Percentiles rank a stretch among this genome's conserved stretches.
Evolutionary conservation across 2,888 invertebrate genomes (phyloP).

Genomic region (Leptopterna dolabrata): DNA sequence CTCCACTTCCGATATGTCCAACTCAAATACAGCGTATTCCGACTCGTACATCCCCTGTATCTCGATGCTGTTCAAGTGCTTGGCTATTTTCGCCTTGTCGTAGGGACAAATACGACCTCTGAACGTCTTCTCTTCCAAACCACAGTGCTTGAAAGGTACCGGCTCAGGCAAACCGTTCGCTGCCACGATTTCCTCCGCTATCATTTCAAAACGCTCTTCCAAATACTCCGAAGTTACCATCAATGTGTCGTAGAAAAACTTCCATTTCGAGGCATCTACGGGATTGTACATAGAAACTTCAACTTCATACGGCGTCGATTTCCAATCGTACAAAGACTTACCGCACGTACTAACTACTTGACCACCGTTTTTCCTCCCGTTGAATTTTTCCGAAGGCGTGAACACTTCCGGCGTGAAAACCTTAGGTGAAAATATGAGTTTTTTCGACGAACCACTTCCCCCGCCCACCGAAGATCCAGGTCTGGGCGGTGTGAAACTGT

Average conservation of each 20-base stretch:
- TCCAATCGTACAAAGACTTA: conserved; percentile 16
- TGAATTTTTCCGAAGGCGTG: conserved; percentile 65
- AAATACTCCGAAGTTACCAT: conserved; percentile 78
- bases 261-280: conserved; percentile 32
- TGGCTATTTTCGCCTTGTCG: conserved; percentile 36
- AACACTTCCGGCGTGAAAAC: conserved; percentile 37
- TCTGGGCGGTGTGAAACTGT: conserved; percentile 26
- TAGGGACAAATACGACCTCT: background rate
- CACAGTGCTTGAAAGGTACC: conserved; percentile 30
- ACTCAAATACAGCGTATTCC: conserved; percentile 63
- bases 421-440: conserved; percentile 23
- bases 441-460: background rate
- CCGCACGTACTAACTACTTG: conserved; percentile 69
- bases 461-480: background rate
- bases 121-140: conserved; percentile 12
- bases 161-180: background rate
- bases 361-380: conserved; percentile 71
- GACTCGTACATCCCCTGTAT: conserved; percentile 31
- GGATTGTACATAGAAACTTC: conserved; percentile 23
- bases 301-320: conserved; percentile 5
- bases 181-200: conserved; percentile 27
- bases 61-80: conserved; percentile 14
- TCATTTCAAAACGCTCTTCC: conserved; percentile 67
- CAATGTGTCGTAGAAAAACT: conserved; percentile 71
- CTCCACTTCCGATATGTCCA: conserved; percentile 37